phyloP scores from a whole-genome alignment of 92 coral and sea anemone species.

The Umimayanthus kanabou region DNA sequence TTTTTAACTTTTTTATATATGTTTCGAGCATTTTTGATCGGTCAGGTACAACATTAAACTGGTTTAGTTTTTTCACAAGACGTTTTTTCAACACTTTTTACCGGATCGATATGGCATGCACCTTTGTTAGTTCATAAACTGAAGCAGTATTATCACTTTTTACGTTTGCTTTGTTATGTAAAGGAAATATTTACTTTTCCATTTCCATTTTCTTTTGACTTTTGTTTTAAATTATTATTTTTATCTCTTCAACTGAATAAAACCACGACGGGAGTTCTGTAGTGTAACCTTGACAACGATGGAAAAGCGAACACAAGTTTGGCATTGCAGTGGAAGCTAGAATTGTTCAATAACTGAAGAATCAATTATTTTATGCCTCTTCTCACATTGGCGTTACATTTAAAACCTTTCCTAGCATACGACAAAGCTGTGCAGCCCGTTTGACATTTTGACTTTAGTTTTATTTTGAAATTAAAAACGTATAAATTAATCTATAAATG shows the following conservation, averaged over 20 bases:
- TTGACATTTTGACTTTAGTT: background rate
- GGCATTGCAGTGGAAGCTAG: no score
- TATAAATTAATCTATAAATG: background rate
- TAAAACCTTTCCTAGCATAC: background rate
- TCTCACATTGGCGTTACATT: conserved; percentile 4
- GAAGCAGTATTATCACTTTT: no score
- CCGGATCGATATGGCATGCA: no score
- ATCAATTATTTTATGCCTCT: background rate
- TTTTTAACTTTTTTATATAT: background rate
- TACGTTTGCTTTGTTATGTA: no score
- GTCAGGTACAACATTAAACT: no score
- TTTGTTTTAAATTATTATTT: background rate
- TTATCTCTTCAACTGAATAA: background rate
- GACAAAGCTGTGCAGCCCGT: background rate
- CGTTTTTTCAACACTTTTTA: no score
- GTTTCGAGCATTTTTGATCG: background rate
- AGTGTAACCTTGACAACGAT: background rate
- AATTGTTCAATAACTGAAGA: background rate
- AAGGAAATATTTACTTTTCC: background rate
- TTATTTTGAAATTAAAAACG: background rate
- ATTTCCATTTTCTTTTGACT: background rate
- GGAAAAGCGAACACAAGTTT: background rate
- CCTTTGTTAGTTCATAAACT: no score
- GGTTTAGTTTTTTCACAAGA: no score
- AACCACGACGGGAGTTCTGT: background rate